These are phyloP conservation scores for Paramormyrops hopkinsi DNA, from an alignment of 2,797 vertebrate genomes.

Conservation along the genomic window DNA sequence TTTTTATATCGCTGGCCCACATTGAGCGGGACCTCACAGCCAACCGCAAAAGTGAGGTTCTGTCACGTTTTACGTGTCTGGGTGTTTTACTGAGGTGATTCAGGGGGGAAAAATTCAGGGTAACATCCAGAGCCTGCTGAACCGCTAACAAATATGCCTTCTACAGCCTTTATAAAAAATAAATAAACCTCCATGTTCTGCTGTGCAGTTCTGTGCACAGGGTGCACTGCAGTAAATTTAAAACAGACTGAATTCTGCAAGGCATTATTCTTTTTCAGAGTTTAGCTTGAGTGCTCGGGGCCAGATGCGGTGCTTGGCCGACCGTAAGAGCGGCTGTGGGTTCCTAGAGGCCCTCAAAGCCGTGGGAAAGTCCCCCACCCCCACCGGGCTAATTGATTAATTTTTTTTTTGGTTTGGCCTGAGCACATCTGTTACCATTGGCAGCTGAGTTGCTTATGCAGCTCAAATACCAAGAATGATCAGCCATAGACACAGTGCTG, in stretches of 20 bases:
- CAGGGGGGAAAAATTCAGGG: background rate
- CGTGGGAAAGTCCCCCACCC: background rate
- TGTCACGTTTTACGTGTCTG: background rate
- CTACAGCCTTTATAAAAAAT: background rate
- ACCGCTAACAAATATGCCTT: background rate
- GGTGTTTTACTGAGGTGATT: background rate
- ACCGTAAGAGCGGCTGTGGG: background rate
- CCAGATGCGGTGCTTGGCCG: background rate
- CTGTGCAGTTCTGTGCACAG: background rate
- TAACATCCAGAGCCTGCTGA: background rate
- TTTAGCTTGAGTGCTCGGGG: background rate
- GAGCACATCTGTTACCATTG: background rate
- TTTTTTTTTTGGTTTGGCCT: background rate
- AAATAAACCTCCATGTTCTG: background rate
- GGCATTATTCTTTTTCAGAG: background rate
- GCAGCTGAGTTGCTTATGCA: background rate
- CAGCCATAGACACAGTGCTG: background rate
- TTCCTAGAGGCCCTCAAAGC: background rate
- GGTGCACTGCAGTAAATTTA: background rate
- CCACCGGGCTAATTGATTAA: background rate
- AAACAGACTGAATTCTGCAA: background rate
- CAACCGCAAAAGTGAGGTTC: background rate
- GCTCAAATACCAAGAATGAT: background rate
- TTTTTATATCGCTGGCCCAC: conserved; percentile 3
- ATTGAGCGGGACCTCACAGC: background rate